Percentiles rank a stretch among this genome's conserved stretches.
phyloP scores from a whole-genome alignment of 2,888 invertebrate genomes.

The Cantharis nigra region DNA sequence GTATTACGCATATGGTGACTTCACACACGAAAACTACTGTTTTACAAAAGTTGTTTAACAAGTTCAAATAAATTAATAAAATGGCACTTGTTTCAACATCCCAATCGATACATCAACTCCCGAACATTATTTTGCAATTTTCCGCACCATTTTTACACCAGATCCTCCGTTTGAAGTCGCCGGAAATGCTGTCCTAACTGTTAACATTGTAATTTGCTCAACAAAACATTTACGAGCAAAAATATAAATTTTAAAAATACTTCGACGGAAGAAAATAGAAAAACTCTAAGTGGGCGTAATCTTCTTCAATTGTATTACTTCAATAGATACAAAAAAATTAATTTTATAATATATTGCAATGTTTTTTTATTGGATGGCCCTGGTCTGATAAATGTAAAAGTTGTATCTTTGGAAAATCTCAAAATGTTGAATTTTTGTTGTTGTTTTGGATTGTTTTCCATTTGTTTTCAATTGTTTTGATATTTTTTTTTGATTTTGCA shows the following conservation, averaged over 20 bases:
- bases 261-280: too few relatives aligned
- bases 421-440: too few relatives aligned
- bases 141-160: background rate
- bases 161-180: background rate
- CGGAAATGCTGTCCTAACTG: background rate
- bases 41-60: background rate
- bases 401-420: too few relatives aligned
- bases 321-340: too few relatives aligned
- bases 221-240: background rate
- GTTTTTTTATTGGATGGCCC: too few relatives aligned
- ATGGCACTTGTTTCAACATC: background rate
- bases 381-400: too few relatives aligned
- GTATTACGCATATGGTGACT: slow-evolving; percentile 46
- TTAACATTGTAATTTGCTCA: background rate
- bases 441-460: too few relatives aligned
- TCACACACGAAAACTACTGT: slow-evolving; percentile 41
- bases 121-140: background rate
- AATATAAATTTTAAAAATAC: background rate
- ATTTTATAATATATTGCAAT: too few relatives aligned
- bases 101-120: background rate
- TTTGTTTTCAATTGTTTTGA: too few relatives aligned
- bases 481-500: too few relatives aligned
- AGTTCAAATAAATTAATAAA: background rate
- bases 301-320: too few relatives aligned
- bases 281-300: too few relatives aligned